These are phyloP conservation scores for Percina caprodes DNA, from an alignment of 2,113 vertebrate genomes.

Conservation along the genomic window DNA sequence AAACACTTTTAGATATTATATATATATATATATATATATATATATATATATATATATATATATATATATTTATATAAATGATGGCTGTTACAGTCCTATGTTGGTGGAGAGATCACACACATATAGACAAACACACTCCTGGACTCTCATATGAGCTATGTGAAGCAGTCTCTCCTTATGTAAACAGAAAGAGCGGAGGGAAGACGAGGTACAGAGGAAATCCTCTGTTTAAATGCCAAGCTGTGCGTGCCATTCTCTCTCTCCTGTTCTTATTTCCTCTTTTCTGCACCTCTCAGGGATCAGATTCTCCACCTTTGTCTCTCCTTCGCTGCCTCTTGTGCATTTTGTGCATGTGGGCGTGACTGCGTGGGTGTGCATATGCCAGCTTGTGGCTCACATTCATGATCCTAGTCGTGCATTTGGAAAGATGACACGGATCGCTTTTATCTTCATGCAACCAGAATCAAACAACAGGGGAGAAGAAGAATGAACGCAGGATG, in stretches of 20 bases:
- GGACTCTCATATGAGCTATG: slow-evolving; percentile 29
- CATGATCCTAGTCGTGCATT: slow-evolving; percentile 8
- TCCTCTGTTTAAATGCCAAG: slow-evolving; percentile 83
- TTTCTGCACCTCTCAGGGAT: slow-evolving; percentile 57
- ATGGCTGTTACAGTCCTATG: background rate
- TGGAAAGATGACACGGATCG: slow-evolving; percentile 34
- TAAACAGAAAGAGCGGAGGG: slow-evolving; percentile 76
- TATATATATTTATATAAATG: slow-evolving; percentile 14
- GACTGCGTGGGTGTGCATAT: slow-evolving; percentile 25
- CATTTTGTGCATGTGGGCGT: slow-evolving; percentile 10
- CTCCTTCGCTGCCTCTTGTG: slow-evolving; percentile 27
- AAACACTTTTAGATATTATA: no score
- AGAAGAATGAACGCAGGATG: slow-evolving; percentile 53
- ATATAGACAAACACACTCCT: slow-evolving; percentile 1
- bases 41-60: no score
- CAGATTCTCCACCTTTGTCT: slow-evolving; percentile 59
- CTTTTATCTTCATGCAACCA: slow-evolving; percentile 46
- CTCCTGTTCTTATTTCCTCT: slow-evolving; percentile 66
- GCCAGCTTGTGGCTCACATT: slow-evolving; percentile 42
- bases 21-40: no score
- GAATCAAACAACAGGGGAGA: slow-evolving; percentile 16
- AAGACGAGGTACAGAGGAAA: slow-evolving; percentile 81
- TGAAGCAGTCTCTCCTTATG: slow-evolving; percentile 65
- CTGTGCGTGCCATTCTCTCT: slow-evolving; percentile 67
- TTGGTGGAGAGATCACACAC: slow-evolving; percentile 1